Conservation (phyloP, 2,888 invertebrate species). For the Vanessa cardui region DNA sequence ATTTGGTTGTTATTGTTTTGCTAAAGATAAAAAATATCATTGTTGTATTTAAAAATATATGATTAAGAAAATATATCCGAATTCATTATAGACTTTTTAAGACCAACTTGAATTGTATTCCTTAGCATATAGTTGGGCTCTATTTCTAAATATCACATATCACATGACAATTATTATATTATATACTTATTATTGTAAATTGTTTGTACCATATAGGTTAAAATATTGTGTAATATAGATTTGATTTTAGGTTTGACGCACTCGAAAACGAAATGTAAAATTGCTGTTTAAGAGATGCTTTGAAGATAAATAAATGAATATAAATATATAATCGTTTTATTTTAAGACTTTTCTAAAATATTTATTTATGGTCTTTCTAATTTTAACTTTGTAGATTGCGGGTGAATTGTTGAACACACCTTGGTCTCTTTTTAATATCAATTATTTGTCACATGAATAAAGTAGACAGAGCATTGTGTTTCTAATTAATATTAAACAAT, state of each 20-base stretch:
- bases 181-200: slow-evolving; percentile 61
- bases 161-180: slow-evolving; percentile 64
- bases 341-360: neutral
- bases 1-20: too few species aligned
- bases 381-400: too few species aligned
- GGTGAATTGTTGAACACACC: too few species aligned
- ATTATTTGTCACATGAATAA: too few species aligned
- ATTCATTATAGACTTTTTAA: too few species aligned
- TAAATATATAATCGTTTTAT: slow-evolving; percentile 38
- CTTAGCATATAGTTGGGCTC: slow-evolving; percentile 21
- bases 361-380: too few species aligned
- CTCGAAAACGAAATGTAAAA: slow-evolving; percentile 61
- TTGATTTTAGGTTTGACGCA: slow-evolving; percentile 59
- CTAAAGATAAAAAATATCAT: too few species aligned
- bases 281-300: slow-evolving; percentile 51
- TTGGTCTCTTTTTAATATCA: too few species aligned
- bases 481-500: too few species aligned
- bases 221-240: slow-evolving; percentile 64
- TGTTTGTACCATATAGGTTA: slow-evolving; percentile 76
- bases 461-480: too few species aligned
- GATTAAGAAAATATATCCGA: too few species aligned
- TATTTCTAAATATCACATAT: slow-evolving; percentile 61
- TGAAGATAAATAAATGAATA: slow-evolving; percentile 61
- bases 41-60: too few species aligned
- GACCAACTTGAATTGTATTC: neutral